Evolutionary conservation across 2,797 vertebrate genomes (phyloP).

Genomic region (Crenichthys baileyi): DNA sequence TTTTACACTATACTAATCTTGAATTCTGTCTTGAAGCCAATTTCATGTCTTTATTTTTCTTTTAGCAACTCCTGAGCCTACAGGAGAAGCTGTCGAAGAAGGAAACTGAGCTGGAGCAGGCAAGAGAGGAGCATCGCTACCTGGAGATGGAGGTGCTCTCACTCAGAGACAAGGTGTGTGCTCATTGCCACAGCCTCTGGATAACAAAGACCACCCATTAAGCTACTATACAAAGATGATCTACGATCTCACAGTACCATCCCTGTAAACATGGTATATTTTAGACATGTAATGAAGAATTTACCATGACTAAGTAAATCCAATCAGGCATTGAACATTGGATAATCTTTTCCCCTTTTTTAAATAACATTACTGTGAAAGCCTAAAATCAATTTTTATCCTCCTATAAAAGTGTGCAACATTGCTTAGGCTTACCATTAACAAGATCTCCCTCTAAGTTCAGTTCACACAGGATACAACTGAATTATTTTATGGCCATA

Average conservation of each 20-base stretch:
- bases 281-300: neutral
- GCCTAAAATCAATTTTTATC: too few relatives aligned
- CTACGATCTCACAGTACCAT: neutral
- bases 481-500: neutral
- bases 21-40: neutral
- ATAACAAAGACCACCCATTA: neutral
- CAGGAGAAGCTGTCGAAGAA: constrained; percentile 91
- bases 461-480: neutral
- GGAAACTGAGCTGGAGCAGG: constrained; percentile 90
- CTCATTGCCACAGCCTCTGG: neutral
- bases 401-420: neutral
- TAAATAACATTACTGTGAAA: neutral
- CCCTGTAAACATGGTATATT: neutral
- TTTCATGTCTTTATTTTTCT: constrained; percentile 19
- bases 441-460: neutral
- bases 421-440: neutral
- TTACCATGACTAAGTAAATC: neutral
- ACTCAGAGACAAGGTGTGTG: constrained; percentile 87
- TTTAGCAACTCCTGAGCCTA: constrained; percentile 90
- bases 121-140: constrained; percentile 86
- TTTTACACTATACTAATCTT: neutral
- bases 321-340: neutral
- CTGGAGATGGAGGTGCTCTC: constrained; percentile 82
- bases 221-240: neutral
- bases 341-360: neutral